These are phyloP conservation scores for Tenualosa thibaudeaui DNA, from an alignment of 2,797 vertebrate species.

Conservation along the genomic window DNA sequence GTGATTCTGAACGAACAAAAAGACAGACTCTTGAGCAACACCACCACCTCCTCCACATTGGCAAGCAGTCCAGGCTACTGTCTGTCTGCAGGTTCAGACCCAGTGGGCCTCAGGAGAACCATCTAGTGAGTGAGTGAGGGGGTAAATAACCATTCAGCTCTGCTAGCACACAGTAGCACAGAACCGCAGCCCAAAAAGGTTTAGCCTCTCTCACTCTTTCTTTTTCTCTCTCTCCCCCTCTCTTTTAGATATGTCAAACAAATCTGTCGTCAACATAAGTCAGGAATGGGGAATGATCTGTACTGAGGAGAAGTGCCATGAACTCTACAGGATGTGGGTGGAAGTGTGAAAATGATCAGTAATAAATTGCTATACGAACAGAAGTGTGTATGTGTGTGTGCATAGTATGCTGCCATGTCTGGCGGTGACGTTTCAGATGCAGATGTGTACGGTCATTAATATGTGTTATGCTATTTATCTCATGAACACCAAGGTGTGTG, in stretches of 20 bases:
- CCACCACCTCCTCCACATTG: background rate
- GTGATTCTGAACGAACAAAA: background rate
- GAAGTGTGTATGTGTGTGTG: background rate
- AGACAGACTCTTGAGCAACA: background rate
- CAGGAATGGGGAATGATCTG: no score
- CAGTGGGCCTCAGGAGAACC: background rate
- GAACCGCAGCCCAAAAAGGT: background rate
- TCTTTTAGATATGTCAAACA: background rate
- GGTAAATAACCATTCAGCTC: background rate
- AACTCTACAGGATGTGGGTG: background rate
- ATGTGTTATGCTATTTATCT: no score
- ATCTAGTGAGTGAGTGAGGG: background rate
- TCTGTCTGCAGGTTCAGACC: background rate
- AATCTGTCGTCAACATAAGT: background rate
- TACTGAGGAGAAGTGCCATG: no score
- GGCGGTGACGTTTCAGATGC: background rate
- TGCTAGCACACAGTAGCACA: background rate
- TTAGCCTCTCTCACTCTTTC: no score
- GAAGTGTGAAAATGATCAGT: conserved; percentile 39
- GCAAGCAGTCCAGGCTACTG: background rate
- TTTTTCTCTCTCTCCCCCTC: background rate
- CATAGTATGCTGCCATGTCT: no score
- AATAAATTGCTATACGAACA: background rate
- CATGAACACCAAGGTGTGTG: no score
- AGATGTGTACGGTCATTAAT: background rate